These are phyloP conservation scores for Tenebrio molitor DNA, from an alignment of 1,140 invertebrate species.

Conservation along the genomic window DNA sequence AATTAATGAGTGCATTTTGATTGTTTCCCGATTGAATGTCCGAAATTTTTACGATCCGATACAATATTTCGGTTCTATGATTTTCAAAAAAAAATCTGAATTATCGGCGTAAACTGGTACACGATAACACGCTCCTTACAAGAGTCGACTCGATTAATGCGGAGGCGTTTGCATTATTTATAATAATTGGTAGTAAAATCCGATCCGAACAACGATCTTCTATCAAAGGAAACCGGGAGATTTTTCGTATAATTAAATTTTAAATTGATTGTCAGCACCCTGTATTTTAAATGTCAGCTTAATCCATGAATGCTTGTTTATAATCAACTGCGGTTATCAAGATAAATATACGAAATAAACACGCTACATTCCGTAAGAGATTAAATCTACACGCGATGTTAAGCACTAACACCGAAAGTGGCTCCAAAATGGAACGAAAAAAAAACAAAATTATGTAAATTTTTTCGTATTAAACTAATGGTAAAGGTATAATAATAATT, in stretches of 20 bases:
- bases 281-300: slow-evolving; percentile 48
- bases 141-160: slow-evolving; percentile 13
- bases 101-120: too few species aligned
- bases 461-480: slow-evolving; percentile 28
- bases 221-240: slow-evolving; percentile 13
- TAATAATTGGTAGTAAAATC: slow-evolving; percentile 20
- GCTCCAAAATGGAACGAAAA: not conserved
- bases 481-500: slow-evolving; percentile 20
- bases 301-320: slow-evolving; percentile 47
- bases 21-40: not conserved
- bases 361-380: slow-evolving; percentile 50
- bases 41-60: not conserved
- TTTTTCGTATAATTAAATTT: slow-evolving; percentile 40
- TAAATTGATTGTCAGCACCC: slow-evolving; percentile 48
- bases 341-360: slow-evolving; percentile 51
- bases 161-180: slow-evolving; percentile 16
- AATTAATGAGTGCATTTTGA: not conserved
- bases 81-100: too few species aligned
- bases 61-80: not conserved
- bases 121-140: too few species aligned
- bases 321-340: slow-evolving; percentile 48
- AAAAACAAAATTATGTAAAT: slow-evolving; percentile 42
- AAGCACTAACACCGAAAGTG: slow-evolving; percentile 49
- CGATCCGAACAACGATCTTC: too few species aligned
- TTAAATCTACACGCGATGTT: slow-evolving; percentile 52